phyloP scores from a whole-genome alignment of 2,888 invertebrate genomes.

The Dione vanillae region DNA sequence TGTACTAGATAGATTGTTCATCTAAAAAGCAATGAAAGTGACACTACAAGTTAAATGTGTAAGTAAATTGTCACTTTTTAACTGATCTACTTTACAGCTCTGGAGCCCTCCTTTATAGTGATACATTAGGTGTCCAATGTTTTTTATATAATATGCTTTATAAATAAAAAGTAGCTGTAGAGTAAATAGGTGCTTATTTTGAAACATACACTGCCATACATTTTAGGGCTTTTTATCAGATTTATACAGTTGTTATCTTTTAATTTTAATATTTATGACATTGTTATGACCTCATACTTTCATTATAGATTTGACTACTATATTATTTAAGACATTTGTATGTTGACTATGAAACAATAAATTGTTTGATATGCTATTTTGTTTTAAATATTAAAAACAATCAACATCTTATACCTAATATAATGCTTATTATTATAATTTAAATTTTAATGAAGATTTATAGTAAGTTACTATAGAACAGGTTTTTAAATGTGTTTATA shows the following conservation, averaged over 20 bases:
- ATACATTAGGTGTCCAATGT: not conserved
- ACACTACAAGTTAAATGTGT: too few species aligned
- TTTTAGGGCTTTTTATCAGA: conserved; percentile 35
- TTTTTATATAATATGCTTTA: not conserved
- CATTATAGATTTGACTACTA: conserved; percentile 21
- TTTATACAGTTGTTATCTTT: conserved; percentile 37
- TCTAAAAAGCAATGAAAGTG: too few species aligned
- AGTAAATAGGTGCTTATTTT: conserved; percentile 16
- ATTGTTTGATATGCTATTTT: conserved; percentile 13
- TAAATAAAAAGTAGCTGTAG: conserved; percentile 1
- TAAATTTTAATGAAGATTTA: too few species aligned
- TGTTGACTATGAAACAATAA: conserved; percentile 26
- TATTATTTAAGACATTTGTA: conserved; percentile 28
- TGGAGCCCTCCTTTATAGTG: not conserved
- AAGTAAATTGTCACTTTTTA: too few species aligned
- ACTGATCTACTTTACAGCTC: not conserved
- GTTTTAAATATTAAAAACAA: not conserved
- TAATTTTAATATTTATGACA: conserved; percentile 36
- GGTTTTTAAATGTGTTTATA: too few species aligned
- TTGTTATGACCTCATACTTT: conserved; percentile 30
- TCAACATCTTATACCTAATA: too few species aligned
- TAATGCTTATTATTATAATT: not conserved
- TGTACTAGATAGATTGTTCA: not conserved
- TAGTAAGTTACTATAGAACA: too few species aligned
- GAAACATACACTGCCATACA: conserved; percentile 39